Conservation (phyloP, 2,113 vertebrate species). For the Dipodomys spectabilis region DNA sequence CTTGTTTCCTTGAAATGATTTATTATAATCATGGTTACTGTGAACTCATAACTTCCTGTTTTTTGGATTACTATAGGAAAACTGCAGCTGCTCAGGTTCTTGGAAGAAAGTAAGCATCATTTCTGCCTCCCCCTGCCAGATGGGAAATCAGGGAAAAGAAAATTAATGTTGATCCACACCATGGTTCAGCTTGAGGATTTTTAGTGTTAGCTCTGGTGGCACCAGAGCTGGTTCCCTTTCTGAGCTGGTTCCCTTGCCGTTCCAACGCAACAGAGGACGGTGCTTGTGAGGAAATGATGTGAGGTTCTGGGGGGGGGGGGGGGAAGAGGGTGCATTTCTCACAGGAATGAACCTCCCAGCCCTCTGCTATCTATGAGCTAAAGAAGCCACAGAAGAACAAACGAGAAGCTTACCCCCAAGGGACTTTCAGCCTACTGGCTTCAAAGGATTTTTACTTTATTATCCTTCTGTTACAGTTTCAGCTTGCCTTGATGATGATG, state of each 20-base stretch:
- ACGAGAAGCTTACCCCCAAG: not conserved
- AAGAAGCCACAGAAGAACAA: not conserved
- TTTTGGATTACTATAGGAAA: not conserved
- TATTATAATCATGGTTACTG: not conserved
- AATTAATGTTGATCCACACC: not conserved
- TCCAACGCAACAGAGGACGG: not conserved
- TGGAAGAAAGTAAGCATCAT: not conserved
- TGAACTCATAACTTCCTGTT: not conserved
- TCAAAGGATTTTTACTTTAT: conserved; percentile 21
- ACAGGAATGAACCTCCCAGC: not conserved
- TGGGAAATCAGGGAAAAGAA: not conserved
- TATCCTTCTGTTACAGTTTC: not conserved
- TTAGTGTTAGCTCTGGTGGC: too few species aligned
- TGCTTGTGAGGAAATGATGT: not conserved
- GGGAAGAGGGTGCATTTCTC: not conserved
- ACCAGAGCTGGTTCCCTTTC: not conserved
- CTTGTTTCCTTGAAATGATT: conserved; percentile 4
- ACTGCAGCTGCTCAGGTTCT: not conserved
- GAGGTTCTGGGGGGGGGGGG: too few species aligned
- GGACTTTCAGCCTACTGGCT: not conserved
- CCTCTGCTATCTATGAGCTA: not conserved
- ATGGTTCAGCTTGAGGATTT: not conserved
- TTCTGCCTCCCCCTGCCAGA: not conserved
- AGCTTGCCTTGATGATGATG: not conserved
- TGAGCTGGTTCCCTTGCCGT: not conserved